These are phyloP conservation scores for Drosophila monieri DNA, from an alignment of 2,888 invertebrate species.

Conservation along the genomic window DNA sequence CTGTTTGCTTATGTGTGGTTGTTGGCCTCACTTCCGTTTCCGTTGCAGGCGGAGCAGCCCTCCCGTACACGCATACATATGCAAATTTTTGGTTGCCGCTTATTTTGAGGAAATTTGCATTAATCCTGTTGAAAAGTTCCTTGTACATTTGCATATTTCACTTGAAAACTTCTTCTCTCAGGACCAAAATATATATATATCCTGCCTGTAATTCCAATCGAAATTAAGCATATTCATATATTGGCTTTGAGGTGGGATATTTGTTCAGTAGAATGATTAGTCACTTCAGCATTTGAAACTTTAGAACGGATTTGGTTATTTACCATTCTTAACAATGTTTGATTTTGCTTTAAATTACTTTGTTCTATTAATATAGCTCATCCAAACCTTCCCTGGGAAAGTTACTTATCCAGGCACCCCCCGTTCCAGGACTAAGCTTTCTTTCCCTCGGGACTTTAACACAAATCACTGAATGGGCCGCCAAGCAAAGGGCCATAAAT, in stretches of 20 bases:
- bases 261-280: background rate
- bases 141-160: constrained; percentile 35
- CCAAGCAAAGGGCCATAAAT: constrained; percentile 60
- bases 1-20: constrained; percentile 35
- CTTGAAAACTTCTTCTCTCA: constrained; percentile 1
- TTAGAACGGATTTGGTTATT: background rate
- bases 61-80: constrained; percentile 9
- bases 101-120: constrained; percentile 67
- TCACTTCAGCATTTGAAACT: background rate
- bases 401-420: too few relatives aligned
- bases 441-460: constrained; percentile 37
- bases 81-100: constrained; percentile 41
- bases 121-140: constrained; percentile 37
- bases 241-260: background rate
- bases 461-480: constrained; percentile 64
- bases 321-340: too few relatives aligned
- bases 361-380: background rate
- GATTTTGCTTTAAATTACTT: too few relatives aligned
- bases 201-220: background rate
- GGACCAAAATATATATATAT: background rate
- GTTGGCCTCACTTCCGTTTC: constrained; percentile 55
- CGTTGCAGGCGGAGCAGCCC: constrained; percentile 20
- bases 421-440: background rate
- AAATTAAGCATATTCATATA: background rate
- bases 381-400: too few relatives aligned